phyloP scores from a whole-genome alignment of 2,888 invertebrate genomes.

The Spisula subtruncata region DNA sequence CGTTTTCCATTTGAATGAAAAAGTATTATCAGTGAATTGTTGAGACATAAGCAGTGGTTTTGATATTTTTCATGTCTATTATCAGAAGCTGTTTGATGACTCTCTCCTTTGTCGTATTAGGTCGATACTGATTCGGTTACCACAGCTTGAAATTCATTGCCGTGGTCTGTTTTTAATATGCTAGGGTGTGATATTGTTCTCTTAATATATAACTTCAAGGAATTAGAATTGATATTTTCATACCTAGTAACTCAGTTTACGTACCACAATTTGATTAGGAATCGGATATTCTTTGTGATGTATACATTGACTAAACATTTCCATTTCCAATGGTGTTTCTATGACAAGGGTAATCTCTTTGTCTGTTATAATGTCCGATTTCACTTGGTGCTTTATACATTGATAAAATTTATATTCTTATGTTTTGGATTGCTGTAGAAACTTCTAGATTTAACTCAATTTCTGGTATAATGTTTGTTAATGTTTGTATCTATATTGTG shows the following conservation, averaged over 20 bases:
- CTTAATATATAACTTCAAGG: no score
- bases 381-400: neutral
- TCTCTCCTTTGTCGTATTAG: no score
- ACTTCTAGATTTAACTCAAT: conserved; percentile 13
- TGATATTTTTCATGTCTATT: no score
- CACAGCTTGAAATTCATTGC: no score
- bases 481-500: neutral
- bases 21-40: no score
- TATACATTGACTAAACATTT: neutral
- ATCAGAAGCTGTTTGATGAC: no score
- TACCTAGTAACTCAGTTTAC: neutral
- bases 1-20: no score
- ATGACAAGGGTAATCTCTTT: neutral
- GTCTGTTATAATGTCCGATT: neutral
- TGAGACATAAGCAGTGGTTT: no score
- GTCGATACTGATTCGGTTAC: no score
- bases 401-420: neutral
- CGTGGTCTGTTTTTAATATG: no score
- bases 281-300: neutral
- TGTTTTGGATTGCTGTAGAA: neutral
- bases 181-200: no score
- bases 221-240: no score
- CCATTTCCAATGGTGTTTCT: neutral
- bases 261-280: neutral
- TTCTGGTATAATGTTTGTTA: neutral